Percentiles rank a stretch among this genome's conserved stretches.
These are phyloP conservation scores for Archivesica marissinica DNA, from an alignment of 1,140 invertebrate species.

Conservation along the genomic window DNA sequence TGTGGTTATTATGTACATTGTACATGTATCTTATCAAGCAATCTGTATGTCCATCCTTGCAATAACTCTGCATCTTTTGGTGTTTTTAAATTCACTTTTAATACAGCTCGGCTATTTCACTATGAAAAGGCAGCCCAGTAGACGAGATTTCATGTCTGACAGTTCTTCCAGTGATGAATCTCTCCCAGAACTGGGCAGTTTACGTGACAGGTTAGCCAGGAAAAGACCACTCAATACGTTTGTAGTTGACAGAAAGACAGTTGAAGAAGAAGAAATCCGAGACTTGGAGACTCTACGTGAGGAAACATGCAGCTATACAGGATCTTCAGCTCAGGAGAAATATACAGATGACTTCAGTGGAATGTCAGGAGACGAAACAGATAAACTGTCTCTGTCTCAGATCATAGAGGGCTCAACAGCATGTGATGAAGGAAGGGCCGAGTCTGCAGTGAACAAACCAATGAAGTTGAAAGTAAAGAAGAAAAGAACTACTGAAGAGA, in stretches of 20 bases:
- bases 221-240: slow-evolving; percentile 20
- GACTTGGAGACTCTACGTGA: not conserved
- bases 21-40: too few relatives aligned
- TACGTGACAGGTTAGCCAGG: slow-evolving; percentile 32
- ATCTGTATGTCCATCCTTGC: too few relatives aligned
- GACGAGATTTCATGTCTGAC: slow-evolving; percentile 56
- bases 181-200: slow-evolving; percentile 18
- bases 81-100: too few relatives aligned
- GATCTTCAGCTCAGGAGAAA: not conserved
- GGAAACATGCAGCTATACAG: not conserved
- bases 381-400: not conserved
- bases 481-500: slow-evolving; percentile 70
- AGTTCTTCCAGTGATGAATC: slow-evolving; percentile 32
- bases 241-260: not conserved
- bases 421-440: not conserved
- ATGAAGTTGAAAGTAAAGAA: slow-evolving; percentile 20
- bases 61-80: too few relatives aligned
- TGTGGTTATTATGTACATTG: too few relatives aligned
- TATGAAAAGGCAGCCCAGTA: slow-evolving; percentile 28
- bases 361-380: not conserved
- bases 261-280: not conserved
- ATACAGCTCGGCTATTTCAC: not conserved
- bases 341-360: not conserved
- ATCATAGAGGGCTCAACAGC: not conserved
- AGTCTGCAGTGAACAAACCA: not conserved